Percentiles rank a stretch among this genome's conserved stretches.
These are phyloP conservation scores for Hirtodrosophila trivittata DNA, from an alignment of 2,888 invertebrate genomes.

Conservation along the genomic window DNA sequence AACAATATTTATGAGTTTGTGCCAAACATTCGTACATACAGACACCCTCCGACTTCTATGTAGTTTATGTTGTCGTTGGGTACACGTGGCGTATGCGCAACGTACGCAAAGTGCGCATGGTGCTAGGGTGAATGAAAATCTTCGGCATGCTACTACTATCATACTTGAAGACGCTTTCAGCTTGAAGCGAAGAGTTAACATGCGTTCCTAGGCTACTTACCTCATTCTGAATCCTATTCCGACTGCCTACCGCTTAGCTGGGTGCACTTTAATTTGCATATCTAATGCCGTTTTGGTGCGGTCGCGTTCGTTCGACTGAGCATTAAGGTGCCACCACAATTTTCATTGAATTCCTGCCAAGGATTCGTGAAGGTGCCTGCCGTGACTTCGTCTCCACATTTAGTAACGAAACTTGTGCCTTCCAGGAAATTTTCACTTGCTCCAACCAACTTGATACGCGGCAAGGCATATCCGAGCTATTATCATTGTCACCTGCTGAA, in stretches of 20 bases:
- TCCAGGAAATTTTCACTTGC: background rate
- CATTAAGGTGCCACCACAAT: background rate
- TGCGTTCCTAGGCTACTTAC: conserved; percentile 7
- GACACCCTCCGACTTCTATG: conserved; percentile 13
- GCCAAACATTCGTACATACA: conserved; percentile 16
- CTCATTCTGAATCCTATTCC: conserved; percentile 4
- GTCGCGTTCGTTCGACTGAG: background rate
- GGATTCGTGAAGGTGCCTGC: background rate
- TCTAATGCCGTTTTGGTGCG: conserved; percentile 24
- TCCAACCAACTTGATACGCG: background rate
- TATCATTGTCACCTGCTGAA: background rate
- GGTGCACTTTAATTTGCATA: conserved; percentile 61
- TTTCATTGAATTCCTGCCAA: background rate
- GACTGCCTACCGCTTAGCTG: conserved; percentile 22
- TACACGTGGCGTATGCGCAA: conserved; percentile 54
- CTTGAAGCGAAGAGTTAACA: conserved; percentile 24
- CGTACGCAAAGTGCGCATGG: conserved; percentile 21
- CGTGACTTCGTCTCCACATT: background rate
- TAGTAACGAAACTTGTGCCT: background rate
- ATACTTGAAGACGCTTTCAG: conserved; percentile 22
- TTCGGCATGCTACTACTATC: conserved; percentile 20
- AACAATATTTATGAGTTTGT: conserved; percentile 61
- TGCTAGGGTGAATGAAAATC: conserved; percentile 35
- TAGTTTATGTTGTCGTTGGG: conserved; percentile 46
- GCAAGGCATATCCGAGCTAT: background rate